A percentile compares a stretch with the other conserved stretches of the same genome.
These are phyloP conservation scores for Myzus persicae DNA, from an alignment of 1,140 invertebrate species.

Conservation along the genomic window DNA sequence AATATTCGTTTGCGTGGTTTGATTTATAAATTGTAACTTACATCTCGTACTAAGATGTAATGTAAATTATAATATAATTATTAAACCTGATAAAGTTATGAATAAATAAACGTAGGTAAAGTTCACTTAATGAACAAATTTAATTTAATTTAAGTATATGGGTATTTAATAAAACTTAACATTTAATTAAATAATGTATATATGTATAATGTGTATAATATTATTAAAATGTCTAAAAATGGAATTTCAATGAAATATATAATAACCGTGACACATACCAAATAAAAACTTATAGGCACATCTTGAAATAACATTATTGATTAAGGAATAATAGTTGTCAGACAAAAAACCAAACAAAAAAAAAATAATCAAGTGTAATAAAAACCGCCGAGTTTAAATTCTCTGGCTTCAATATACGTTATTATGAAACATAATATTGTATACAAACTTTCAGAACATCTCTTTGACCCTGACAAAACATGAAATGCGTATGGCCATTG, in stretches of 20 bases:
- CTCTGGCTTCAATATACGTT: not conserved
- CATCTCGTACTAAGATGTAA: no score
- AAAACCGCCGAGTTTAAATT: not conserved
- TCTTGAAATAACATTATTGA: not conserved
- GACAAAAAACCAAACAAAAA: not conserved
- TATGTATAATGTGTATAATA: no score
- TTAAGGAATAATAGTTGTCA: not conserved
- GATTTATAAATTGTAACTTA: no score
- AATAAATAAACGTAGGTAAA: no score
- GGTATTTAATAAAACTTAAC: no score
- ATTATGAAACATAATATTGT: not conserved
- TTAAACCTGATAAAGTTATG: no score
- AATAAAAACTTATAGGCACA: not conserved
- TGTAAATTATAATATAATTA: no score
- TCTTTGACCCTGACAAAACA: not conserved
- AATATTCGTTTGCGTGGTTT: no score
- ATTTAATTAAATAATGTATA: no score
- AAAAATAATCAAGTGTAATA: not conserved
- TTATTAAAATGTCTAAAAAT: no score
- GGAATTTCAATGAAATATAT: not conserved
- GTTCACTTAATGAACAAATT: no score
- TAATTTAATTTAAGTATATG: no score
- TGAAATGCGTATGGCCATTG: not conserved
- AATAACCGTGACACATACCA: not conserved
- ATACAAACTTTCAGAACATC: conserved; percentile 23